Percentiles rank a stretch among this genome's conserved stretches.
Evolutionary conservation across 1,140 invertebrate genomes (phyloP).

Genomic region (Drosophila takahashii): DNA sequence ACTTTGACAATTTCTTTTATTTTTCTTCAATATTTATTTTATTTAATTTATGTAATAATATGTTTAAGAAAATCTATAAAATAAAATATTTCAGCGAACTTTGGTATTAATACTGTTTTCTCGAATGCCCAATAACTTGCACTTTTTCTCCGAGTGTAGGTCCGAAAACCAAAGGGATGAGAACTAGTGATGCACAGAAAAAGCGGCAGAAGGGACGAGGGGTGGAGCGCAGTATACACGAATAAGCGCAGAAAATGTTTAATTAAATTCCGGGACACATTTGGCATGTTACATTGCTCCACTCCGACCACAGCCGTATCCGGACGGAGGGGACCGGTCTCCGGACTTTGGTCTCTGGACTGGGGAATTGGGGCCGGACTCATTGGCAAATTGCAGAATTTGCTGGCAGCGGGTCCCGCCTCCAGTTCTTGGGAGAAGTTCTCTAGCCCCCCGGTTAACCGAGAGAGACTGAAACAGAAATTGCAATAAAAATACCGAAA

Average conservation of each 20-base stretch:
- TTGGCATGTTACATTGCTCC: constrained; percentile 80
- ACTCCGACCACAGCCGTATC: constrained; percentile 59
- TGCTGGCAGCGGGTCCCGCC: constrained; percentile 14
- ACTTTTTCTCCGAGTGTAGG: neutral
- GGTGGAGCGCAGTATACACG: constrained; percentile 57
- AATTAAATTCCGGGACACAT: constrained; percentile 82
- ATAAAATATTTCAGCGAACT: no score
- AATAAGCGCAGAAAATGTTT: constrained; percentile 82
- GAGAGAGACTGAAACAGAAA: constrained; percentile 61
- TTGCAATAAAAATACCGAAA: constrained; percentile 80
- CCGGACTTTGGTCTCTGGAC: neutral
- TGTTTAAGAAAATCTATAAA: no score
- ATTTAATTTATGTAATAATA: no score
- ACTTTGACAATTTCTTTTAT: no score
- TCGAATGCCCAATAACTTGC: no score
- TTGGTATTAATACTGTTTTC: no score
- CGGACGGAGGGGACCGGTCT: neutral
- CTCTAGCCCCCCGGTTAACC: constrained; percentile 23
- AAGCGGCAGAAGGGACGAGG: constrained; percentile 4
- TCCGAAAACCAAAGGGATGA: constrained; percentile 3
- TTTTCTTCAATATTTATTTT: no score
- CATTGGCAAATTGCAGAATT: constrained; percentile 48
- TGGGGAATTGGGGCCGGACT: constrained; percentile 10
- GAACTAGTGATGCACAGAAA: constrained; percentile 20
- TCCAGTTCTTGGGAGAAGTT: neutral